phyloP scores from a whole-genome alignment of 2,113 vertebrate species.

The Climacteris rufus region DNA sequence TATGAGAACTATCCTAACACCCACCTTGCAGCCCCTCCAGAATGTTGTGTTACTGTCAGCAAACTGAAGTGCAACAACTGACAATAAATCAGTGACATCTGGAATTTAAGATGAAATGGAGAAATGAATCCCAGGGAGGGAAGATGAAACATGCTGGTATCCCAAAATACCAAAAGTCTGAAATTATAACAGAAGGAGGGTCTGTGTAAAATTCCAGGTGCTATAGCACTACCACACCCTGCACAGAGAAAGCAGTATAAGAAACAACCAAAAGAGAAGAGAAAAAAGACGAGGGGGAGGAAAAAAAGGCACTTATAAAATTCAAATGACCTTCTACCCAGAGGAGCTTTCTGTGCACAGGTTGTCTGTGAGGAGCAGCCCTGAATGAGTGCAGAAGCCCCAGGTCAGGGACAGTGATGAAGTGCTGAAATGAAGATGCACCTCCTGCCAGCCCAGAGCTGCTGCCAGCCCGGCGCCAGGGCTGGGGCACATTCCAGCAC shows the following conservation, averaged over 20 bases:
- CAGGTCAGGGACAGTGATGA: background rate
- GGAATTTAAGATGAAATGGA: background rate
- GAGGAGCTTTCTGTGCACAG: background rate
- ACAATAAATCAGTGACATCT: background rate
- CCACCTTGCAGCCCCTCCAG: background rate
- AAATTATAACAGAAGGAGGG: background rate
- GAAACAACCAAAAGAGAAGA: background rate
- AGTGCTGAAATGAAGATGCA: background rate
- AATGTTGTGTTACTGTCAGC: background rate
- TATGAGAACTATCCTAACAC: background rate
- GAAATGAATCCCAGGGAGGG: background rate
- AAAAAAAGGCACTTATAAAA: background rate
- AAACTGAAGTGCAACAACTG: background rate
- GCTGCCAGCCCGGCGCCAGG: background rate
- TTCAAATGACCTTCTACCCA: background rate
- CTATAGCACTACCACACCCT: background rate
- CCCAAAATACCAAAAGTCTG: background rate
- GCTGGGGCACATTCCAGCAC: background rate
- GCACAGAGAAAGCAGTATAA: background rate
- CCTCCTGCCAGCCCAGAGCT: background rate
- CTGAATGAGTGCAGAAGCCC: background rate
- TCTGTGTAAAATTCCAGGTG: background rate
- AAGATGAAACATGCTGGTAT: background rate
- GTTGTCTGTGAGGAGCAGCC: background rate
- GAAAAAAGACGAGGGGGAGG: background rate